Evolutionary conservation across 2,113 vertebrate genomes (phyloP).

Genomic region (Hyla sarda): DNA sequence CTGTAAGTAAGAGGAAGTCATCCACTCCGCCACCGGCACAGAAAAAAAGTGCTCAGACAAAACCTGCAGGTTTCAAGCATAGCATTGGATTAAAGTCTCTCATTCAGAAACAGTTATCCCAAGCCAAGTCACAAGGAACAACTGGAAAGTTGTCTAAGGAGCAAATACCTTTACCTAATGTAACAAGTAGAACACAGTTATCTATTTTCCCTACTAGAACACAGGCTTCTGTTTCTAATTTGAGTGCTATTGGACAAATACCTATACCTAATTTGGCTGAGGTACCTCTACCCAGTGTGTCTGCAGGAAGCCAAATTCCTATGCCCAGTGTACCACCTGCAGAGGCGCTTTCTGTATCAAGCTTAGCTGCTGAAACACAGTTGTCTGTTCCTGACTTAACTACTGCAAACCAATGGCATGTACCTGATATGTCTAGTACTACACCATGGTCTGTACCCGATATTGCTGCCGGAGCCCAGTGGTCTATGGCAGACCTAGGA

Average conservation of each 20-base stretch:
- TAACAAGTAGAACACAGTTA: neutral
- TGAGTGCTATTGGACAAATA: neutral
- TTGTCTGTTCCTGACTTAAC: conserved; percentile 40
- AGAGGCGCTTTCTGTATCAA: conserved; percentile 6
- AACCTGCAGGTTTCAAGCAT: conserved; percentile 44
- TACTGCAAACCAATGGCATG: conserved; percentile 29
- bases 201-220: neutral
- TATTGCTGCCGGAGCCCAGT: conserved; percentile 41
- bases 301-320: neutral
- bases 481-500: conserved; percentile 41
- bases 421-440: conserved; percentile 33
- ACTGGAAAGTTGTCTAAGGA: conserved; percentile 46
- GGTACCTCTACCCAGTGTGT: conserved; percentile 27
- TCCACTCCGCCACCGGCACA: conserved; percentile 5
- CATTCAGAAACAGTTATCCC: conserved; percentile 56
- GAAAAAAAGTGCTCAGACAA: conserved; percentile 20
- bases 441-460: conserved; percentile 46
- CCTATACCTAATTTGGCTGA: conserved; percentile 19
- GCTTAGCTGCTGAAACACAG: conserved; percentile 21
- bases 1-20: conserved; percentile 22
- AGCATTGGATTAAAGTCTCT: conserved; percentile 52
- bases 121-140: conserved; percentile 45
- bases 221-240: neutral
- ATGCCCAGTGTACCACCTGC: neutral
- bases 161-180: conserved; percentile 1